Percentiles rank a stretch among this genome's conserved stretches.
Evolutionary conservation across 2,113 vertebrate genomes (phyloP).

Genomic region (Morone chrysops): DNA sequence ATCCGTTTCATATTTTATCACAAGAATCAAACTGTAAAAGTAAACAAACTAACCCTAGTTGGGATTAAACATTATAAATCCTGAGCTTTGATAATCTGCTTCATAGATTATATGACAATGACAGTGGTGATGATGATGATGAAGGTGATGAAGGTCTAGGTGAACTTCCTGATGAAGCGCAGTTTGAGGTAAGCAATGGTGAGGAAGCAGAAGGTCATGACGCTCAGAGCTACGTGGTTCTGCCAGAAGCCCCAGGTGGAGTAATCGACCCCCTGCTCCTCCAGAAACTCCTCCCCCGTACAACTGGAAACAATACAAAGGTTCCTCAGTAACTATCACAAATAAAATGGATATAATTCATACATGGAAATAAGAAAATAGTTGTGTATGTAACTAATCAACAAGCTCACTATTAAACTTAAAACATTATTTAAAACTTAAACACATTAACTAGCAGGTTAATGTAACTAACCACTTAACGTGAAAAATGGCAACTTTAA

Average conservation of each 20-base stretch:
- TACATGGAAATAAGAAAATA: no score
- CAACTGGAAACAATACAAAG: constrained; percentile 72
- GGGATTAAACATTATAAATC: no score
- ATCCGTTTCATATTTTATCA: neutral
- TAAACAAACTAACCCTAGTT: neutral
- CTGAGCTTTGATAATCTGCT: neutral
- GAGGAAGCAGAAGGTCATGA: constrained; percentile 89
- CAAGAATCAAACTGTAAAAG: neutral
- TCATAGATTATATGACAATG: neutral
- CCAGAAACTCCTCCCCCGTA: constrained; percentile 85
- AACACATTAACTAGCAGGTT: no score
- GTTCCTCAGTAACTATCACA: neutral
- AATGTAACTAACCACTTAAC: neutral
- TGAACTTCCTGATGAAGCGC: constrained; percentile 91
- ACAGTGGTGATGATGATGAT: neutral
- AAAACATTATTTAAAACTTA: no score
- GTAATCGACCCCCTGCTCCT: constrained; percentile 84
- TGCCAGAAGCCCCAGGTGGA: constrained; percentile 91
- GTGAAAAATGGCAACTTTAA: no score
- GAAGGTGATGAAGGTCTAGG: constrained; percentile 70
- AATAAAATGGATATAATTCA: no score
- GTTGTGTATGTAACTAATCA: no score
- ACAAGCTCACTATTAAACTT: no score
- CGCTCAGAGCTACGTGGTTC: constrained; percentile 88
- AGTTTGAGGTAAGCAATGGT: constrained; percentile 90